These are phyloP conservation scores for Thymelicus sylvestris DNA, from an alignment of 2,888 invertebrate species.

Conservation along the genomic window DNA sequence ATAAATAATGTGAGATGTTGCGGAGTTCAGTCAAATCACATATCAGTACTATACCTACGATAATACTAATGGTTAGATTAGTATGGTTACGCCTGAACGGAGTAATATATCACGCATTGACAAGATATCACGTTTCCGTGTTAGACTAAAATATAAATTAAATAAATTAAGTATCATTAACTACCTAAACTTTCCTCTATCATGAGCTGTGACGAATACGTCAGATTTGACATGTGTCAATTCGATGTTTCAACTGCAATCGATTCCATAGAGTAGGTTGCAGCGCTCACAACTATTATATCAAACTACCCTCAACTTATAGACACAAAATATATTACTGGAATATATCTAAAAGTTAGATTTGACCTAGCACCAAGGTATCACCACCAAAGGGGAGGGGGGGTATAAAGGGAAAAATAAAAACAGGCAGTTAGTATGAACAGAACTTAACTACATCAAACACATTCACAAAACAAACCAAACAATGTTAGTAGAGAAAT, in stretches of 20 bases:
- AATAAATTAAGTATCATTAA: conserved; percentile 48
- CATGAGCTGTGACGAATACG: conserved; percentile 59
- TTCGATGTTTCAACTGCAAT: conserved; percentile 64
- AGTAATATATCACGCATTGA: conserved; percentile 73
- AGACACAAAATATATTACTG: conserved; percentile 49
- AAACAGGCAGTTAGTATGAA: conserved; percentile 74
- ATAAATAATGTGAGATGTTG: conserved; percentile 53
- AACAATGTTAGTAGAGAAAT: conserved; percentile 65
- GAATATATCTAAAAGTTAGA: conserved; percentile 54
- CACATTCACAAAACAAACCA: conserved; percentile 64
- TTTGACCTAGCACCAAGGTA: conserved; percentile 73
- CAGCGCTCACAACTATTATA: conserved; percentile 22
- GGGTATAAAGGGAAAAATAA: conserved; percentile 52
- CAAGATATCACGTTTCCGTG: conserved; percentile 68
- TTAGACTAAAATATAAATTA: conserved; percentile 61
- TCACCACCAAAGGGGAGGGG: conserved; percentile 66
- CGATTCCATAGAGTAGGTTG: conserved; percentile 43
- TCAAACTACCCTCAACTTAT: conserved; percentile 57
- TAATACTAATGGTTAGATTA: conserved; percentile 4
- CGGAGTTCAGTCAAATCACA: conserved; percentile 82
- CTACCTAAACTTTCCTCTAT: conserved; percentile 47
- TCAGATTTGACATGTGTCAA: conserved; percentile 72
- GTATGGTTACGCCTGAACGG: conserved; percentile 34
- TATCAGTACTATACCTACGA: conserved; percentile 47
- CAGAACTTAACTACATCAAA: conserved; percentile 56